These are phyloP conservation scores for Cetonia aurata DNA, from an alignment of 2,888 invertebrate genomes.

Conservation along the genomic window DNA sequence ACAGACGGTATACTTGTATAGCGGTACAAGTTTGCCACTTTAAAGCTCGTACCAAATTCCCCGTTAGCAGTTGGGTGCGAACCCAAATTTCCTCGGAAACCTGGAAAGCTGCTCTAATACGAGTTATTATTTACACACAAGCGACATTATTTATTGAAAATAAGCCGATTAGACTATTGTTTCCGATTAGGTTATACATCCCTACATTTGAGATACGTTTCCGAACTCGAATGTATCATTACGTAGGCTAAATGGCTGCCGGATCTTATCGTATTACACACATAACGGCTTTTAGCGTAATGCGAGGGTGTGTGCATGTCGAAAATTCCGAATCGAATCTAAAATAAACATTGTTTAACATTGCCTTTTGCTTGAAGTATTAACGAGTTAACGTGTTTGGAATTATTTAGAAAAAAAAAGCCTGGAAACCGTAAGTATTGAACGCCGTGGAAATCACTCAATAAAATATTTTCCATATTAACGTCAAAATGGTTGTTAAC, in stretches of 20 bases:
- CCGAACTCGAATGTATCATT: conserved; percentile 26
- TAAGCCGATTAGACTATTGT: conserved; percentile 16
- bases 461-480: too few species aligned
- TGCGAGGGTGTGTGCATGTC: conserved; percentile 1
- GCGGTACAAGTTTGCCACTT: not conserved
- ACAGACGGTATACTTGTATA: not conserved
- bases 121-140: conserved; percentile 24
- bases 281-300: conserved; percentile 12
- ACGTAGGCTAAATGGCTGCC: conserved; percentile 13
- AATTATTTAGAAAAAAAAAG: not conserved
- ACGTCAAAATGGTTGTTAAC: too few species aligned
- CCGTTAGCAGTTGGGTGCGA: not conserved
- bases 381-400: not conserved
- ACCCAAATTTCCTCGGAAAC: not conserved
- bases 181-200: not conserved
- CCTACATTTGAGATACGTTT: conserved; percentile 17
- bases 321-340: conserved; percentile 11
- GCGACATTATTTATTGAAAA: conserved; percentile 20
- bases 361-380: not conserved
- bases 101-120: conserved; percentile 16
- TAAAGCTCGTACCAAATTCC: conserved; percentile 13
- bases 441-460: too few species aligned
- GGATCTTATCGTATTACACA: conserved; percentile 27
- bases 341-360: conserved; percentile 12
- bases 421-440: not conserved